Evolutionary conservation across 2,888 invertebrate species (phyloP).

Genomic region (Isotomurus palustris): DNA sequence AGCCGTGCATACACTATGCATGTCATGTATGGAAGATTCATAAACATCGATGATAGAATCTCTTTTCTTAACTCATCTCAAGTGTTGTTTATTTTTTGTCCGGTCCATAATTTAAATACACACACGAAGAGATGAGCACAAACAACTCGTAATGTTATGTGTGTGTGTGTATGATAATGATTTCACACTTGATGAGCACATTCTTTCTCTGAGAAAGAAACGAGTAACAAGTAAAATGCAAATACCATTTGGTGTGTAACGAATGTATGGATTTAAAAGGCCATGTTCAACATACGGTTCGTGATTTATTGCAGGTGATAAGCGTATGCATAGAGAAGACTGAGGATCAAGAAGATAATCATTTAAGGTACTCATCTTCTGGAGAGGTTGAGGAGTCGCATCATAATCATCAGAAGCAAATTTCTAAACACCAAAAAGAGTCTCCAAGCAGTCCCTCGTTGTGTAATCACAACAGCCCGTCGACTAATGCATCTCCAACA

Average conservation of each 20-base stretch:
- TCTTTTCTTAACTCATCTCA: no score
- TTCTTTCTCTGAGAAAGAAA: not conserved
- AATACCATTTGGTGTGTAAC: not conserved
- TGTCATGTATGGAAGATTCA: no score
- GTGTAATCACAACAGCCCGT: conserved; percentile 12
- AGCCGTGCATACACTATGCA: no score
- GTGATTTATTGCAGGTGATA: conserved; percentile 37
- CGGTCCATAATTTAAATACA: no score
- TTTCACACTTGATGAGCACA: conserved; percentile 4
- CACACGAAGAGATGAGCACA: no score
- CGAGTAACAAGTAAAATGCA: not conserved
- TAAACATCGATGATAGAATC: no score
- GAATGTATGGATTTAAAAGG: conserved; percentile 10
- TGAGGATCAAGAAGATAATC: no score
- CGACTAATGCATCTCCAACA: conserved; percentile 2
- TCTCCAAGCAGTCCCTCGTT: not conserved
- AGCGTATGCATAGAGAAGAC: conserved; percentile 39
- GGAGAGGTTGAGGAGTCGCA: not conserved
- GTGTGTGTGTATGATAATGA: no score
- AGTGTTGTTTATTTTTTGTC: no score
- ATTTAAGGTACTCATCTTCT: not conserved
- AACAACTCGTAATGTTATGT: no score
- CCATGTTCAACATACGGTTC: no score
- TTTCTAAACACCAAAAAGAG: no score
- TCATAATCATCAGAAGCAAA: not conserved